phyloP scores from a whole-genome alignment of 2,113 vertebrate genomes.

The Gorsachius goisagi region DNA sequence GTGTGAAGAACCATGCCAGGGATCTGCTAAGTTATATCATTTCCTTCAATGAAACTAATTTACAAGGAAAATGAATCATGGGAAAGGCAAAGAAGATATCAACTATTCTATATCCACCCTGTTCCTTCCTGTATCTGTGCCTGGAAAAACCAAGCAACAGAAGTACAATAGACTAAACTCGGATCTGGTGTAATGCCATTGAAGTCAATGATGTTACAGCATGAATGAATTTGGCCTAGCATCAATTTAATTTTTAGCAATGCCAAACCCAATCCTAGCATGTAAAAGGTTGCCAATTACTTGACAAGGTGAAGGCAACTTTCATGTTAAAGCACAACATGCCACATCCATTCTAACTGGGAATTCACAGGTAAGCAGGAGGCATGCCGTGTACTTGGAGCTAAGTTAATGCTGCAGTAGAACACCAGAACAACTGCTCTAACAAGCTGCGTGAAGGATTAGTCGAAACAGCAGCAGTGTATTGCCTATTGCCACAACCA shows the following conservation, averaged over 20 bases:
- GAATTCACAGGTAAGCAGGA: background rate
- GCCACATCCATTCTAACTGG: background rate
- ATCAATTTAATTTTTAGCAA: background rate
- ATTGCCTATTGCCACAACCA: background rate
- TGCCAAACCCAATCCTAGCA: background rate
- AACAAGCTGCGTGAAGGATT: background rate
- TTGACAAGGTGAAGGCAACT: background rate
- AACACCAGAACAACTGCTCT: background rate
- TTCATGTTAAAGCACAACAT: background rate
- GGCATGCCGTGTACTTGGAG: background rate
- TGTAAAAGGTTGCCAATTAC: background rate
- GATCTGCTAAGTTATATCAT: conserved; percentile 52
- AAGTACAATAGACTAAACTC: conserved; percentile 18
- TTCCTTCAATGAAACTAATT: conserved; percentile 63
- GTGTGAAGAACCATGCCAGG: conserved; percentile 20
- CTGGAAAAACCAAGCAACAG: conserved; percentile 23
- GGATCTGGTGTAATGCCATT: background rate
- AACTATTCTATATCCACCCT: conserved; percentile 26
- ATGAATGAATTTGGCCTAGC: conserved; percentile 6
- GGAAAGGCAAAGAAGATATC: conserved; percentile 52
- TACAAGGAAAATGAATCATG: conserved; percentile 59
- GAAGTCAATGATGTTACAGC: background rate
- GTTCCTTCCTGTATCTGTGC: conserved; percentile 53
- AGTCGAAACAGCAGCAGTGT: background rate
- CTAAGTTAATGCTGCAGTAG: background rate